phyloP scores from a whole-genome alignment of 1,140 invertebrate species.

The Drosophila sp. region DNA sequence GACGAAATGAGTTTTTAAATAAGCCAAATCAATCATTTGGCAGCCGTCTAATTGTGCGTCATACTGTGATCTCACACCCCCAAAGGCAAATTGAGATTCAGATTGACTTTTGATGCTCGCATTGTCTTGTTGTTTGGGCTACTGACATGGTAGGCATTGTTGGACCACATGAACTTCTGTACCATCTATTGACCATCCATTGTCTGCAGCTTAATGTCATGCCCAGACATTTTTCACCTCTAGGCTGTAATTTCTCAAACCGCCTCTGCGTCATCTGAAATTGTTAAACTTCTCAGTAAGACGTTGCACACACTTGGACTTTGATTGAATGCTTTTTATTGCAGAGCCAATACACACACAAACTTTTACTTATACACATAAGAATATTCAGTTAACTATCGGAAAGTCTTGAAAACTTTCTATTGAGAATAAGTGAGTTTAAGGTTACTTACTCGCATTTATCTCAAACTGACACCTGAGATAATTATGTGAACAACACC shows the following conservation, averaged over 20 bases:
- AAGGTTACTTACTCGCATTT: background rate
- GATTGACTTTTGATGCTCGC: conserved; percentile 37
- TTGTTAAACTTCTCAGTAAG: conserved; percentile 34
- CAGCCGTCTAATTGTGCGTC: conserved; percentile 64
- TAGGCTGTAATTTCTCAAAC: conserved; percentile 28
- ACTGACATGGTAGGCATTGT: conserved; percentile 48
- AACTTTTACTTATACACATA: background rate
- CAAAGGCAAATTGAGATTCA: conserved; percentile 26
- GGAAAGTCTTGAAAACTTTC: conserved; percentile 3
- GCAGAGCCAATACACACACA: background rate
- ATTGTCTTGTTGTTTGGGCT: conserved; percentile 60
- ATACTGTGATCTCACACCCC: conserved; percentile 49
- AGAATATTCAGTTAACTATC: too few species aligned
- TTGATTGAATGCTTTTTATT: conserved; percentile 55
- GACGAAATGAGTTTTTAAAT: conserved; percentile 76
- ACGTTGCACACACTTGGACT: conserved; percentile 37
- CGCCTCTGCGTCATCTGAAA: conserved; percentile 31
- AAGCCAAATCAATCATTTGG: conserved; percentile 80
- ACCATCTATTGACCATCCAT: conserved; percentile 42
- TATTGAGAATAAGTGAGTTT: background rate
- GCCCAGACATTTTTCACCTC: conserved; percentile 40
- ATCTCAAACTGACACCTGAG: conserved; percentile 35
- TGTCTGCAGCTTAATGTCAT: conserved; percentile 63
- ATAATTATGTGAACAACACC: conserved; percentile 54
- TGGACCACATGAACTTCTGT: conserved; percentile 58